A percentile compares a stretch with the other conserved stretches of the same genome.
Evolutionary conservation across 1,140 invertebrate species (phyloP).

Genomic region (Brachionus paranguensis): DNA sequence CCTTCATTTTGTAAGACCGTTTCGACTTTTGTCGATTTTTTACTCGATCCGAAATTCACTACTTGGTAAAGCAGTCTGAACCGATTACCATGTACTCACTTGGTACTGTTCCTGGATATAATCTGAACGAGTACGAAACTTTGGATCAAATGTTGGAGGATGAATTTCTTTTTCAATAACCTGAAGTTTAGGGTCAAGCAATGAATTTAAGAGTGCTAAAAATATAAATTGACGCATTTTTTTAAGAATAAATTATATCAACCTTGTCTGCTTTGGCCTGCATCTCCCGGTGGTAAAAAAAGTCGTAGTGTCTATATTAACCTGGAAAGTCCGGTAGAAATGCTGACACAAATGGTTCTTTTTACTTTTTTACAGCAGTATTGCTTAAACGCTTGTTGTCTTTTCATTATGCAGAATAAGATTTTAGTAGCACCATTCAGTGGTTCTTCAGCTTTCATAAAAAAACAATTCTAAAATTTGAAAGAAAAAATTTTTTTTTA

Average conservation of each 20-base stretch:
- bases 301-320: slow-evolving; percentile 15
- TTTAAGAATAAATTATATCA: not conserved
- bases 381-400: slow-evolving; percentile 37
- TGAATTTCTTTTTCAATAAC: slow-evolving; percentile 31
- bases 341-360: slow-evolving; percentile 31
- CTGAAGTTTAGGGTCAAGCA: slow-evolving; percentile 25
- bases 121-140: not conserved
- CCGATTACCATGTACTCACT: slow-evolving; percentile 28
- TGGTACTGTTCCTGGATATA: not conserved
- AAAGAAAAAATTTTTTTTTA: not conserved
- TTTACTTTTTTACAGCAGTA: slow-evolving; percentile 40
- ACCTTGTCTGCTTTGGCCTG: slow-evolving; percentile 30
- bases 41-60: not conserved
- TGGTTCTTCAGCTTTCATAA: slow-evolving; percentile 6
- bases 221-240: not conserved
- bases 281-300: slow-evolving; percentile 2
- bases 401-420: slow-evolving; percentile 34
- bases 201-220: not conserved
- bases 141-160: not conserved
- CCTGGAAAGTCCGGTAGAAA: slow-evolving; percentile 39
- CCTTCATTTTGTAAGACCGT: slow-evolving; percentile 26
- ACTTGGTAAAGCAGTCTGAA: slow-evolving; percentile 17
- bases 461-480: not conserved
- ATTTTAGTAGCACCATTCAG: slow-evolving; percentile 20
- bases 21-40: slow-evolving; percentile 36